Conservation (phyloP, 2,888 invertebrate genomes). For the Lypha dubia region DNA sequence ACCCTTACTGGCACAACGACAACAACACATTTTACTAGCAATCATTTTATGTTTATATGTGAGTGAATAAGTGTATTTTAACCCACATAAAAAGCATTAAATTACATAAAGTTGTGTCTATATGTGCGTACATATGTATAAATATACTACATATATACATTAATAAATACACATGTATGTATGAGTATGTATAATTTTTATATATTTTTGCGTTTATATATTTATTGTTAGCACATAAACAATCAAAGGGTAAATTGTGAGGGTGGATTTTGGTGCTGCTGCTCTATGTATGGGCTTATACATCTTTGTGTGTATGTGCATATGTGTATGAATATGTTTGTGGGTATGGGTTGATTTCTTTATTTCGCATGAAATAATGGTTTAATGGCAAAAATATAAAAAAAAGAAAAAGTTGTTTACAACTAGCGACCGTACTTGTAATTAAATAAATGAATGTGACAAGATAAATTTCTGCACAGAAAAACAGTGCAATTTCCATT, state of each 20-base stretch:
- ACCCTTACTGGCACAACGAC: constrained; percentile 55
- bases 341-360: not conserved
- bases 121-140: not conserved
- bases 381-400: too few relatives aligned
- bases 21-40: constrained; percentile 10
- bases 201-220: constrained; percentile 29
- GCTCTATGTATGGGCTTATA: constrained; percentile 7
- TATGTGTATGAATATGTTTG: not conserved
- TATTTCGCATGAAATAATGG: not conserved
- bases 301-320: not conserved
- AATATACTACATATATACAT: not conserved
- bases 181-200: not conserved
- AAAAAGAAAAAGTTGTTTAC: too few relatives aligned
- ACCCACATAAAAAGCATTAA: constrained; percentile 57
- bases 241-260: constrained; percentile 71
- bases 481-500: too few relatives aligned
- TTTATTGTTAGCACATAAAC: constrained; percentile 49
- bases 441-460: constrained; percentile 44
- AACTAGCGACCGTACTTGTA: constrained; percentile 14
- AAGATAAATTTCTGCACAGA: not conserved
- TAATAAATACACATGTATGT: not conserved
- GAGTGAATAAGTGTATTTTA: constrained; percentile 20
- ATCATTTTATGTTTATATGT: constrained; percentile 11
- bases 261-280: constrained; percentile 60
- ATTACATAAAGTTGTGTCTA: constrained; percentile 46